phyloP scores from a whole-genome alignment of 53 echinoderm and acorn worm species.

The Holothuria leucospilota region DNA sequence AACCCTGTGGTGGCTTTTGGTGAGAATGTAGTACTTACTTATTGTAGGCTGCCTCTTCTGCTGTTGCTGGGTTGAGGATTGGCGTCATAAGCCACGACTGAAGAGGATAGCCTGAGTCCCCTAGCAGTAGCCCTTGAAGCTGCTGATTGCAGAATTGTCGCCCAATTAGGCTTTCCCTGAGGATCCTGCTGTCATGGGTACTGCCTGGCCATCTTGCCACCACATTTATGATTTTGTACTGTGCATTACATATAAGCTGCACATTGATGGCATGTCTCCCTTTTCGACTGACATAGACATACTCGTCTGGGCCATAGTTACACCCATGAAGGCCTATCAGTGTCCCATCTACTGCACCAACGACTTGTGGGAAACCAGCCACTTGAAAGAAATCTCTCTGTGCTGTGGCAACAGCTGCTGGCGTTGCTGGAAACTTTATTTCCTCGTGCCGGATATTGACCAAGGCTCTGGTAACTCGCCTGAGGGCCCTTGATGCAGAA shows the following conservation, averaged over 20 bases:
- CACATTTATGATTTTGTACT: slow-evolving; percentile 24
- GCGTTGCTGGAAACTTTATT: not conserved
- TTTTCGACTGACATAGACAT: not conserved
- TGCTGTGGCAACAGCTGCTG: not conserved
- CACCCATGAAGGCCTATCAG: slow-evolving; percentile 36
- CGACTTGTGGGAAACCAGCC: slow-evolving; percentile 4
- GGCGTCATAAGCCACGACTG: slow-evolving; percentile 63
- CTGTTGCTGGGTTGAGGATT: slow-evolving; percentile 20
- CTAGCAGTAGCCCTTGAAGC: slow-evolving; percentile 5
- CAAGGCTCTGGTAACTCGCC: slow-evolving; percentile 17
- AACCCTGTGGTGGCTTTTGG: no score
- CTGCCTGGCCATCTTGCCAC: slow-evolving; percentile 25
- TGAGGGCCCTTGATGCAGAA: not conserved
- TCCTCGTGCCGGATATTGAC: not conserved
- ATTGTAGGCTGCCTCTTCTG: slow-evolving; percentile 44
- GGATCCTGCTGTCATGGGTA: slow-evolving; percentile 27
- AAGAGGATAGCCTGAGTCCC: slow-evolving; percentile 18
- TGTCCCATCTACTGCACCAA: not conserved
- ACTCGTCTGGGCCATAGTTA: slow-evolving; percentile 38
- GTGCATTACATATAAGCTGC: slow-evolving; percentile 22
- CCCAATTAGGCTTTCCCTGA: not conserved
- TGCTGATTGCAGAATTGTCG: not conserved
- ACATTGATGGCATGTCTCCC: slow-evolving; percentile 26
- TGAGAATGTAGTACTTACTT: slow-evolving; percentile 12
- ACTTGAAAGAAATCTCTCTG: not conserved